These are phyloP conservation scores for Popillia japonica DNA, from an alignment of 1,140 invertebrate species.

Conservation along the genomic window DNA sequence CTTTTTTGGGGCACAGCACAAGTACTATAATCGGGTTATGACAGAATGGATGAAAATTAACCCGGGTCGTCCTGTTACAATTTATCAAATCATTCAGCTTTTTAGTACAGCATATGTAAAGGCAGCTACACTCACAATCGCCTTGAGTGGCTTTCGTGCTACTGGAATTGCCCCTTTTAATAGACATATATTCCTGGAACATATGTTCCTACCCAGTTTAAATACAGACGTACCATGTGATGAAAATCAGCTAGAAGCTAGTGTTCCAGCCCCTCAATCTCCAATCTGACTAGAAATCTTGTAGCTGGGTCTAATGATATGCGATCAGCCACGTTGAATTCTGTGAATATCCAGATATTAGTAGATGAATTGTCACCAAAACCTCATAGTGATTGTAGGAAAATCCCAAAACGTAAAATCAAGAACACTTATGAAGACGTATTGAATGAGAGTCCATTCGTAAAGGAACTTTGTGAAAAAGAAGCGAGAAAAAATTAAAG, in stretches of 20 bases:
- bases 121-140: conserved; percentile 51
- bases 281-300: conserved; percentile 7
- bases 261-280: neutral
- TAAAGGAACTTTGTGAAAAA: too few species aligned
- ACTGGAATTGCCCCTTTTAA: conserved; percentile 52
- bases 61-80: conserved; percentile 51
- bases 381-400: too few species aligned
- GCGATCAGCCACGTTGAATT: too few species aligned
- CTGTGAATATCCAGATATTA: too few species aligned
- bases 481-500: too few species aligned
- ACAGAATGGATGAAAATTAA: conserved; percentile 47
- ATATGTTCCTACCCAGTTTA: conserved; percentile 41
- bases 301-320: neutral
- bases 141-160: conserved; percentile 53
- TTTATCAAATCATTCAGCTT: conserved; percentile 52
- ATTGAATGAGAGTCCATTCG: too few species aligned
- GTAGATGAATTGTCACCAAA: too few species aligned
- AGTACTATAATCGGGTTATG: conserved; percentile 46
- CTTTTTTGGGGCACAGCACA: conserved; percentile 55
- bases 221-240: conserved; percentile 27
- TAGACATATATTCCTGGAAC: conserved; percentile 42
- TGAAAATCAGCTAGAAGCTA: neutral
- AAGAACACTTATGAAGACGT: too few species aligned
- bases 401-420: too few species aligned
- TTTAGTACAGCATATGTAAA: conserved; percentile 53